Evolutionary conservation across 2,797 vertebrate species (phyloP).

Genomic region (Apogon talboti): DNA sequence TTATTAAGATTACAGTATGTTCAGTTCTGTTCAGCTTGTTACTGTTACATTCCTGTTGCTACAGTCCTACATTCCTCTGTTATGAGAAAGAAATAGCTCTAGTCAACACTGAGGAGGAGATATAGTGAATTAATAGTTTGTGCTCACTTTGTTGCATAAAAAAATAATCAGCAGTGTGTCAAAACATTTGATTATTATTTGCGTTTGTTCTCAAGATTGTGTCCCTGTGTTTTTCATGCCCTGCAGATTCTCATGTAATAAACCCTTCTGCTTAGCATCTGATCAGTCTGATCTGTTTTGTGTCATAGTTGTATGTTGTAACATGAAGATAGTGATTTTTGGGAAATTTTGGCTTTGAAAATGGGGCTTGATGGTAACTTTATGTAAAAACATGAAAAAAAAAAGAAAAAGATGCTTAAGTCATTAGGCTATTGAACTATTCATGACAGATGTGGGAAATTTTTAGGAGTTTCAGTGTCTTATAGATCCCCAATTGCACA

Average conservation of each 20-base stretch:
- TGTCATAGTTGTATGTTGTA: not conserved
- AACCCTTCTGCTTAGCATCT: slow-evolving; percentile 52
- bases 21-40: not conserved
- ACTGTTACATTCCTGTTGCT: not conserved
- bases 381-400: too few relatives aligned
- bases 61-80: not conserved
- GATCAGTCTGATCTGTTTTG: not conserved
- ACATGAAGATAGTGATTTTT: too few relatives aligned
- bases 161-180: not conserved
- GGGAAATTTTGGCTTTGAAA: too few relatives aligned
- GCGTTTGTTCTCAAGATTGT: not conserved
- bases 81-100: not conserved
- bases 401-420: too few relatives aligned
- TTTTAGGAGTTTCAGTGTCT: too few relatives aligned
- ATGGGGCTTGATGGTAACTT: too few relatives aligned
- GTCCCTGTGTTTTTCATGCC: slow-evolving; percentile 22
- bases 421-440: too few relatives aligned
- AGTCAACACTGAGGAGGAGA: not conserved
- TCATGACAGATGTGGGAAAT: too few relatives aligned
- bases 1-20: too few relatives aligned
- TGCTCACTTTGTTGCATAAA: not conserved
- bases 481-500: too few relatives aligned
- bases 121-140: not conserved
- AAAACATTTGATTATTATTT: slow-evolving; percentile 3
- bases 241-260: slow-evolving; percentile 48